phyloP scores from a whole-genome alignment of 2,888 invertebrate species.

The Cerceris rybyensis region DNA sequence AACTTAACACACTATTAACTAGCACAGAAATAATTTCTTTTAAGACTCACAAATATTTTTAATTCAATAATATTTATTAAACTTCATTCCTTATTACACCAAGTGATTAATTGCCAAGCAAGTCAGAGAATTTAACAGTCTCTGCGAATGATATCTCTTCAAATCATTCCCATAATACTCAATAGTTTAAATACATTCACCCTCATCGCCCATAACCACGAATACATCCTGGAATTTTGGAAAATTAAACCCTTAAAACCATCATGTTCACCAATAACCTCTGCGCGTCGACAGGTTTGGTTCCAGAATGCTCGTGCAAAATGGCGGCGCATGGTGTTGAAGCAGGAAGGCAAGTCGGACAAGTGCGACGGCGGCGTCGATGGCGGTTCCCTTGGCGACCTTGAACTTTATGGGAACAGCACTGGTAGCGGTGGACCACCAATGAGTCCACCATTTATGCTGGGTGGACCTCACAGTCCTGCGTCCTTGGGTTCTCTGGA shows the following conservation, averaged over 20 bases:
- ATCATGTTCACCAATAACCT: background rate
- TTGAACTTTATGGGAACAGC: slow-evolving; percentile 83
- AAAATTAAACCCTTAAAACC: background rate
- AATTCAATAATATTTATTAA: too few species aligned
- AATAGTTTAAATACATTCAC: too few species aligned
- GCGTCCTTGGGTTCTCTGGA: slow-evolving; percentile 89
- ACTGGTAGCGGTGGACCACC: slow-evolving; percentile 86
- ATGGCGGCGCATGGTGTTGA: slow-evolving; percentile 94
- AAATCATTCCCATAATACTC: too few species aligned
- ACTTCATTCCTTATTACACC: too few species aligned
- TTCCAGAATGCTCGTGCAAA: slow-evolving; percentile 97
- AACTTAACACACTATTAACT: too few species aligned
- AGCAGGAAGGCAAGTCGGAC: slow-evolving; percentile 90
- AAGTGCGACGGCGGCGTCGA: slow-evolving; percentile 86
- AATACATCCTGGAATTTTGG: background rate
- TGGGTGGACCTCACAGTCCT: slow-evolving; percentile 87
- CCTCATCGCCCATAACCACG: background rate
- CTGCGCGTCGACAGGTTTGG: slow-evolving; percentile 90
- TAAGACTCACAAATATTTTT: too few species aligned
- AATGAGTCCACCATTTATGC: slow-evolving; percentile 88
- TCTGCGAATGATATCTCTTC: too few species aligned
- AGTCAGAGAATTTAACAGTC: too few species aligned
- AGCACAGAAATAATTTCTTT: too few species aligned
- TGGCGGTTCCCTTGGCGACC: slow-evolving; percentile 83
- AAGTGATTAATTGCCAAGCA: too few species aligned